Evolutionary conservation across 2,113 vertebrate genomes (phyloP).

Genomic region (Callionymus lyra): DNA sequence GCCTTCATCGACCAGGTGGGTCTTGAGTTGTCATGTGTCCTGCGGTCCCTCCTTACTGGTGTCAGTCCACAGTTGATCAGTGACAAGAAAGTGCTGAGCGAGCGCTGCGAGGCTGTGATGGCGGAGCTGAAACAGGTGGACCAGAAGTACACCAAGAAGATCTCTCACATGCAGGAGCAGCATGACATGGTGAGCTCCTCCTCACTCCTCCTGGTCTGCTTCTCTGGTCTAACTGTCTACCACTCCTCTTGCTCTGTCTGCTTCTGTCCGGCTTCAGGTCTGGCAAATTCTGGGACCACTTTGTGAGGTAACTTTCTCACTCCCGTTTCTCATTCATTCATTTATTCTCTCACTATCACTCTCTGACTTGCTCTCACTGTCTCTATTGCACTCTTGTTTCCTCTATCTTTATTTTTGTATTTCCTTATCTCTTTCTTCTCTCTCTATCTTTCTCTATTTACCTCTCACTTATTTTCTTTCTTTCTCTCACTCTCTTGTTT

Average conservation of each 20-base stretch:
- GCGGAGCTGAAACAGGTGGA: slow-evolving; percentile 81
- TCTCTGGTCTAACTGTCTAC: background rate
- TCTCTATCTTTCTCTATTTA: too few species aligned
- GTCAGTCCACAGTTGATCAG: slow-evolving; percentile 74
- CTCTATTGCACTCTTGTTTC: background rate
- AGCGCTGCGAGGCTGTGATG: slow-evolving; percentile 81
- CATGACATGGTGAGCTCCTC: slow-evolving; percentile 77
- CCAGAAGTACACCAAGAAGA: slow-evolving; percentile 80
- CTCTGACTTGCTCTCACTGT: slow-evolving; percentile 12
- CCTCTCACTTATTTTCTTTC: background rate
- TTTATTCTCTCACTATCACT: background rate
- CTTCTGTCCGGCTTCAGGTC: slow-evolving; percentile 69
- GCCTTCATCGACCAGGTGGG: slow-evolving; percentile 89
- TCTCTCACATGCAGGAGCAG: slow-evolving; percentile 83
- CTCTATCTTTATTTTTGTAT: too few species aligned
- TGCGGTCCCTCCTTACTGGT: background rate
- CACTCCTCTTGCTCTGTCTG: background rate
- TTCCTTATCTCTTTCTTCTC: background rate
- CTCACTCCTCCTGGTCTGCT: background rate
- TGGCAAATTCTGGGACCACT: slow-evolving; percentile 83
- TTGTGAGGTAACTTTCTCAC: slow-evolving; percentile 79
- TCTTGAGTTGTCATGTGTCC: background rate
- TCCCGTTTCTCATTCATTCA: background rate
- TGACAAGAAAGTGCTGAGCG: slow-evolving; percentile 83
- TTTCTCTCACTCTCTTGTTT: background rate